Evolutionary conservation across 2,797 vertebrate genomes (phyloP).

Genomic region (Diplodus puntazzo): DNA sequence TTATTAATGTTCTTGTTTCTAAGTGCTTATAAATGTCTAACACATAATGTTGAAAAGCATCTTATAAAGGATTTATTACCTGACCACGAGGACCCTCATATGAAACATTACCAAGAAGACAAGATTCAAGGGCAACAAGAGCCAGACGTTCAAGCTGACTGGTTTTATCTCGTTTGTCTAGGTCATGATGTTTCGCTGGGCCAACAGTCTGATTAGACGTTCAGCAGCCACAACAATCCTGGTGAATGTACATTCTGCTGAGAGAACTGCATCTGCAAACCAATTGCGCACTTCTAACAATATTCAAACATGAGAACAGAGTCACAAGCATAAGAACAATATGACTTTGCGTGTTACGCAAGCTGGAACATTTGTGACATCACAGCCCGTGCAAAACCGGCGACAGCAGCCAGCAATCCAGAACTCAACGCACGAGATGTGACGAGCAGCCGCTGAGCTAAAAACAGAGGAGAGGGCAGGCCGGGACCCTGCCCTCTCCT

Average conservation of each 20-base stretch:
- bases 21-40: too few species aligned
- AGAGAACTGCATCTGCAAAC: background rate
- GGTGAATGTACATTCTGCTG: too few species aligned
- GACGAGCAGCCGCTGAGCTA: slow-evolving; percentile 51
- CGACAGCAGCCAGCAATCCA: slow-evolving; percentile 1
- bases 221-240: slow-evolving; percentile 14
- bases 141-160: background rate
- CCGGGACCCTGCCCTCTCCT: slow-evolving; percentile 71
- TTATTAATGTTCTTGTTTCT: too few species aligned
- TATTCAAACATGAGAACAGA: background rate
- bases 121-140: slow-evolving; percentile 1
- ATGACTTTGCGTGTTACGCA: background rate
- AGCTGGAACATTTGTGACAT: slow-evolving; percentile 12
- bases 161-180: background rate
- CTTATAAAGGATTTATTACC: too few species aligned
- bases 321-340: background rate
- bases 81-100: too few species aligned
- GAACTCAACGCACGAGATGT: slow-evolving; percentile 22
- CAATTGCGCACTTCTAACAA: background rate
- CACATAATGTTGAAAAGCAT: too few species aligned
- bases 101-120: background rate
- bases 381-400: background rate
- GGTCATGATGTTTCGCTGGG: slow-evolving; percentile 14
- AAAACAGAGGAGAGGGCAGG: slow-evolving; percentile 67
- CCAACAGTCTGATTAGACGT: background rate